Evolutionary conservation across 1,140 invertebrate species (phyloP), one percentile per base, ranked within the genome.

Genomic region (Onthophagus taurus): DNA sequence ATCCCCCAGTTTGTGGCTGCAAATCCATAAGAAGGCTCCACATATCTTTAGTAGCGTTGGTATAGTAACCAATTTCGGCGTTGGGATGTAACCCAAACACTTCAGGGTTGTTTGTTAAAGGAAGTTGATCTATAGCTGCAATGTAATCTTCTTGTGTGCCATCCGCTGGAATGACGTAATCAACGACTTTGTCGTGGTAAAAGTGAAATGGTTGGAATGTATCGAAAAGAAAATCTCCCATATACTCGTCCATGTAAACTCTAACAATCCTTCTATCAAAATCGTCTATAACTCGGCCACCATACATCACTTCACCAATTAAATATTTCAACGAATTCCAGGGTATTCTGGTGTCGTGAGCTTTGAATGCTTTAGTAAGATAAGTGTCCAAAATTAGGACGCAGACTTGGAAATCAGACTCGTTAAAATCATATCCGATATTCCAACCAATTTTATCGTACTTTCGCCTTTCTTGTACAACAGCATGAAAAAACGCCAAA

Each of bases 371-470:
- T 57, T 87, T 85, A 0, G 74, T 81, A 9, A 92, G 66, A 65
- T 92, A 93, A 4, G 81, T 87, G 34, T 83, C 75, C 19, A 93
- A 64, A 44, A 93, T 91, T 57, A 81, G 76, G 44, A 82, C 76
- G 61, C 85, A 89, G 11, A 92, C 86, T 43, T 80, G 77, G 59
- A 92, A 93, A 69, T 95, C 90, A 0, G 85, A 85, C 66, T 92
- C 87, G 58, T 88, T 91, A 62, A 93, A 94, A 68, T 94, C 89
- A 59, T 93, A 94, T 30, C 73, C 75, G 45, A 93, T 87, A 58
- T 94, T 95, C 89, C 89, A 93, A 2, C 89, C 89, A 42, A 92
- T 85, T 68, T 93, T 93, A 53, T 84, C 85, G 59, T 92, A 94
- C 63, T 90, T 92, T 53, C 86, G 75, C 31, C 89, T 75, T 63